Conservation (phyloP, 1,140 invertebrate species). For the Scaptomyza hsui region DNA sequence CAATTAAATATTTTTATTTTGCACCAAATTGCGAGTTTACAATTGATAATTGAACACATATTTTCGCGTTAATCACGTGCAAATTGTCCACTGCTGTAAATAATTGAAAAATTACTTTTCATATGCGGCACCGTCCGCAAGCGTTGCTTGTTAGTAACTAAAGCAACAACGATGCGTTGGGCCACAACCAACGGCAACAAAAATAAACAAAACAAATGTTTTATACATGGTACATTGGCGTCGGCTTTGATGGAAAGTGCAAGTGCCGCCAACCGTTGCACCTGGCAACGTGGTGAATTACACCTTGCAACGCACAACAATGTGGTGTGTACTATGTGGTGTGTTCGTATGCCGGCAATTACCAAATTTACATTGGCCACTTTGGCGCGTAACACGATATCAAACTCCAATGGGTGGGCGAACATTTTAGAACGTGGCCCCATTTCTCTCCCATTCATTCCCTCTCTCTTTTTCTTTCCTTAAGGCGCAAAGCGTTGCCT, state of each 20-base stretch:
- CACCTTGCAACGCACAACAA: not conserved
- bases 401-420: conserved; percentile 64
- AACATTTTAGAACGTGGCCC: conserved; percentile 48
- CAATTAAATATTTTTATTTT: conserved; percentile 38
- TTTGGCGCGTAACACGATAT: conserved; percentile 74
- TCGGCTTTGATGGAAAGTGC: conserved; percentile 75
- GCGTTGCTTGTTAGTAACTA: conserved; percentile 69
- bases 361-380: conserved; percentile 68
- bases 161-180: conserved; percentile 43
- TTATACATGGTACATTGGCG: conserved; percentile 29
- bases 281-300: conserved; percentile 69
- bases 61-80: conserved; percentile 64
- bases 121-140: conserved; percentile 29
- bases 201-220: conserved; percentile 58
- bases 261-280: conserved; percentile 48
- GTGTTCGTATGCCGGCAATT: conserved; percentile 10
- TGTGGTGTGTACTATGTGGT: conserved; percentile 31
- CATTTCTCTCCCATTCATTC: too few species aligned
- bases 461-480: too few species aligned
- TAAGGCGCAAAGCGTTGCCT: conserved; percentile 35
- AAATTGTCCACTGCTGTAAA: conserved; percentile 45
- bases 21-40: conserved; percentile 22
- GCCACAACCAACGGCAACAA: conserved; percentile 47
- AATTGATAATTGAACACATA: conserved; percentile 74
- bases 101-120: conserved; percentile 49